A percentile compares a stretch with the other conserved stretches of the same genome.
Evolutionary conservation across 1,140 invertebrate genomes (phyloP).

Genomic region (Pseudobourletiella spinata): DNA sequence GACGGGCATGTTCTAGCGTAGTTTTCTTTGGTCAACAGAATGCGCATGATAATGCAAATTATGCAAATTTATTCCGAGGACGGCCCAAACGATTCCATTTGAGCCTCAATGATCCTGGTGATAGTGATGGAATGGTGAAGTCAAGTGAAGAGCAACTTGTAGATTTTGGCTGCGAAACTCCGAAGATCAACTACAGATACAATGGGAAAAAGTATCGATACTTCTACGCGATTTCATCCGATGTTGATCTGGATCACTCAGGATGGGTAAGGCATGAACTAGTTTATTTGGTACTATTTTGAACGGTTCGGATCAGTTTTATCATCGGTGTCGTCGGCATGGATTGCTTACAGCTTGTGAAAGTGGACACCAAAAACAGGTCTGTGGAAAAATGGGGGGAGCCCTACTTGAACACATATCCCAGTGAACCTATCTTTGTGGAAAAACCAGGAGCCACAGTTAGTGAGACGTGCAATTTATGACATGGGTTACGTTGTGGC

Average conservation of each 20-base stretch:
- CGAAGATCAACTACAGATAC: conserved; percentile 65
- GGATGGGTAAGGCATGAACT: conserved; percentile 54
- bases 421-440: conserved; percentile 81
- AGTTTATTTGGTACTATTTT: not conserved
- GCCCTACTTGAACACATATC: conserved; percentile 53
- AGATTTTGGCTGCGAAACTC: conserved; percentile 71
- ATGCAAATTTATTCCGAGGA: conserved; percentile 65
- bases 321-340: not conserved
- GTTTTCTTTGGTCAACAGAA: conserved; percentile 45
- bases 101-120: conserved; percentile 42
- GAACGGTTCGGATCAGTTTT: conserved; percentile 3
- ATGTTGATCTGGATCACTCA: conserved; percentile 69
- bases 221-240: conserved; percentile 81
- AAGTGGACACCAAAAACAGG: conserved; percentile 61
- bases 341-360: conserved; percentile 52
- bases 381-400: conserved; percentile 62
- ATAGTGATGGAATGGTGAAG: not conserved
- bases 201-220: conserved; percentile 63
- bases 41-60: conserved; percentile 67
- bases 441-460: conserved; percentile 57
- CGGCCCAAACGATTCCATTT: conserved; percentile 63
- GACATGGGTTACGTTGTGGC: too few species aligned
- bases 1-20: too few species aligned
- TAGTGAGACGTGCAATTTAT: too few species aligned
- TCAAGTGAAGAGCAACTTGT: conserved; percentile 49